Evolutionary conservation across 1,140 invertebrate genomes (phyloP).

Genomic region (Pseudomyrmex sp.): DNA sequence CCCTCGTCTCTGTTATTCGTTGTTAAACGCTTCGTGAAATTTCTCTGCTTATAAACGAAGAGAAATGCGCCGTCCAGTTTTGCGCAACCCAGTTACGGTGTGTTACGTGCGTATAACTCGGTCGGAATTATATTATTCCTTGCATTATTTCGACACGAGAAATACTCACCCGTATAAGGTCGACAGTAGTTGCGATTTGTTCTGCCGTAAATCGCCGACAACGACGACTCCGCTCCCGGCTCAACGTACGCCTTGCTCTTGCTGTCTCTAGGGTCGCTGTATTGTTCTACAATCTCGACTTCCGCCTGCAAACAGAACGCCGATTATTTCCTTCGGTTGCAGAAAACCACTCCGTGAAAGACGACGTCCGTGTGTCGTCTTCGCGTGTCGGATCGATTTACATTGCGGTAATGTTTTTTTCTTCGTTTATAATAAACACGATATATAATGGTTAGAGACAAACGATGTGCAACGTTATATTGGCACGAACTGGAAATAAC

Average conservation of each 20-base stretch:
- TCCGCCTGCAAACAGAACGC: constrained; percentile 78
- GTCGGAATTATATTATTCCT: background rate
- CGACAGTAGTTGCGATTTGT: constrained; percentile 87
- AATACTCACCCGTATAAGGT: constrained; percentile 86
- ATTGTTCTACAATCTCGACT: constrained; percentile 84
- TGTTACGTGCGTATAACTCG: no score
- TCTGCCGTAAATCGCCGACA: constrained; percentile 85
- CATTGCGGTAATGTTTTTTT: no score
- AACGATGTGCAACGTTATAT: constrained; percentile 19
- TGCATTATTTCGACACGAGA: background rate
- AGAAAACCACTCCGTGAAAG: background rate
- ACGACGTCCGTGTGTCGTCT: background rate
- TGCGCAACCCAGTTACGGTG: background rate
- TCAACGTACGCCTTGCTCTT: constrained; percentile 82
- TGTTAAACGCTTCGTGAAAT: background rate
- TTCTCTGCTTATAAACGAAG: background rate
- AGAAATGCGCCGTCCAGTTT: no score
- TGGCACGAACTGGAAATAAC: constrained; percentile 37
- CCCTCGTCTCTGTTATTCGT: no score
- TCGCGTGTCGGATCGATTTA: constrained; percentile 23
- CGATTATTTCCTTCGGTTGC: constrained; percentile 59
- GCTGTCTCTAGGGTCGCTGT: constrained; percentile 86
- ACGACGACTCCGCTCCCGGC: constrained; percentile 80
- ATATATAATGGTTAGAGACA: background rate
- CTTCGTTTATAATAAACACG: no score